Evolutionary conservation across 2,888 invertebrate genomes (phyloP).

Genomic region (Drosophila flavopinicola): DNA sequence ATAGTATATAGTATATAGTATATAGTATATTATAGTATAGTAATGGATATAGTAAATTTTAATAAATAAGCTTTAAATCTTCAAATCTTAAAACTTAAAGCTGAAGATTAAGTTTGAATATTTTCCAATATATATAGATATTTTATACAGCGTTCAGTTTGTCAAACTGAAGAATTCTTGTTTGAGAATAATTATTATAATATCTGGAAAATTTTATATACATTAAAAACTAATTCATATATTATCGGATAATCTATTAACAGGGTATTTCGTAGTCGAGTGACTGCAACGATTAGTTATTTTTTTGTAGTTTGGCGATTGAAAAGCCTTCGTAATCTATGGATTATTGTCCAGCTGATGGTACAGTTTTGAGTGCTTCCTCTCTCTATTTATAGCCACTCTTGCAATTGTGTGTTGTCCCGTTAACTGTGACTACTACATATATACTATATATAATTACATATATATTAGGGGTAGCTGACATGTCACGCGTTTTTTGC

Average conservation of each 20-base stretch:
- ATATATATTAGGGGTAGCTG: not conserved
- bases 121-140: too few species aligned
- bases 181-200: not conserved
- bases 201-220: not conserved
- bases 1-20: too few species aligned
- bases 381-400: slow-evolving; percentile 44
- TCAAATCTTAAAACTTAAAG: too few species aligned
- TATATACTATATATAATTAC: slow-evolving; percentile 20
- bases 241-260: not conserved
- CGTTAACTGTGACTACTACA: slow-evolving; percentile 43
- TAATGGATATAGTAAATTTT: too few species aligned
- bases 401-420: slow-evolving; percentile 32
- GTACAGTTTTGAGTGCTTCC: slow-evolving; percentile 36
- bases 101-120: too few species aligned
- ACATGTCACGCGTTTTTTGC: slow-evolving; percentile 57
- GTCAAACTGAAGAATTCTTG: too few species aligned
- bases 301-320: slow-evolving; percentile 30
- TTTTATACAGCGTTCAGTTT: too few species aligned
- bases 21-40: too few species aligned
- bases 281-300: too few species aligned
- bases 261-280: slow-evolving; percentile 21
- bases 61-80: too few species aligned
- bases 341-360: slow-evolving; percentile 55
- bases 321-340: slow-evolving; percentile 56
- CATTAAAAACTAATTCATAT: too few species aligned